Percentiles rank a stretch among this genome's conserved stretches.
Conservation (phyloP, 2,113 vertebrate genomes). For the Pollimyrus isidori region DNA sequence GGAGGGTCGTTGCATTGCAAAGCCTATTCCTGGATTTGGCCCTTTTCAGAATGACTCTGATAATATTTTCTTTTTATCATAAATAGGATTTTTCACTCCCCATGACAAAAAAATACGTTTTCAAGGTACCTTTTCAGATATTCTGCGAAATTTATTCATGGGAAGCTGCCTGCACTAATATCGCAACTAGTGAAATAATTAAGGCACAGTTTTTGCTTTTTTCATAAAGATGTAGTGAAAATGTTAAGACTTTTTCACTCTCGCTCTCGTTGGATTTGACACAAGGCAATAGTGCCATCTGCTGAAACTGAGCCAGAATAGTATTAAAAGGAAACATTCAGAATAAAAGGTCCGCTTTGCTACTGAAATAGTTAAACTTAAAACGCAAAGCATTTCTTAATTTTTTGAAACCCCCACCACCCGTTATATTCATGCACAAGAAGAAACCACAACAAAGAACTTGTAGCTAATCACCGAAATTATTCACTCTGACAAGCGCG, state of each 20-base stretch:
- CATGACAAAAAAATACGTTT: background rate
- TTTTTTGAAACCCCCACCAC: background rate
- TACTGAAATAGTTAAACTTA: background rate
- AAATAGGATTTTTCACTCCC: background rate
- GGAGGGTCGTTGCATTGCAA: background rate
- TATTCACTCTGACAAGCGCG: constrained; percentile 11
- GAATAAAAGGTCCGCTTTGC: background rate
- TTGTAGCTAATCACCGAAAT: constrained; percentile 10
- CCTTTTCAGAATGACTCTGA: background rate
- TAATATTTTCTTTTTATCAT: background rate
- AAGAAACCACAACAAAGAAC: constrained; percentile 13
- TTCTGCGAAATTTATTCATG: background rate
- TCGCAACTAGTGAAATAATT: background rate
- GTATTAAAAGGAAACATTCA: background rate
- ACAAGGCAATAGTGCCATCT: constrained; percentile 14
- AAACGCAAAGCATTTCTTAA: background rate
- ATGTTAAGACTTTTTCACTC: background rate
- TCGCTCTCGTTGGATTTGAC: background rate
- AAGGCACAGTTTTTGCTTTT: background rate
- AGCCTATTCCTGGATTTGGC: background rate
- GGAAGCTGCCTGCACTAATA: background rate
- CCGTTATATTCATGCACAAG: background rate
- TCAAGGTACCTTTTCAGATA: background rate
- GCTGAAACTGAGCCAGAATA: background rate
- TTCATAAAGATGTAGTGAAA: background rate